Conservation (phyloP, 2,797 vertebrate genomes). For the Oreochromis grahami region DNA sequence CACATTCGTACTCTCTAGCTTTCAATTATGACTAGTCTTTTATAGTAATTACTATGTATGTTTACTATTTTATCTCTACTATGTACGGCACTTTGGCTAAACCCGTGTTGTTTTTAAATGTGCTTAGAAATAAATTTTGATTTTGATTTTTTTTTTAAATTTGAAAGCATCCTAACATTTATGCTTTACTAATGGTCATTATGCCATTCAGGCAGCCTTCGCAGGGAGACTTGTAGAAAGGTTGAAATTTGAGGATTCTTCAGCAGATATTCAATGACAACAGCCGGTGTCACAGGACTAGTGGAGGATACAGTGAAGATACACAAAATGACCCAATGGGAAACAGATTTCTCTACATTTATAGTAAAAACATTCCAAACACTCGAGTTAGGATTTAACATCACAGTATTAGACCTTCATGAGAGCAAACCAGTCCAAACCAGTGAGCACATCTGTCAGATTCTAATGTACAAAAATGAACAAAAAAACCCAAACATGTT, state of each 20-base stretch:
- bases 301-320: conserved; percentile 12
- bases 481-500: not conserved
- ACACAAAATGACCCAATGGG: not conserved
- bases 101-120: not conserved
- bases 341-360: not conserved
- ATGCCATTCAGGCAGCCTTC: conserved; percentile 2
- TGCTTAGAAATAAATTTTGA: not conserved
- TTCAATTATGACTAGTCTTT: not conserved
- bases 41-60: not conserved
- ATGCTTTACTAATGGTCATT: conserved; percentile 38
- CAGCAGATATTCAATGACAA: conserved; percentile 40
- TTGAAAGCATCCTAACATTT: conserved; percentile 17
- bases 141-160: not conserved
- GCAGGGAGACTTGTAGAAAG: not conserved
- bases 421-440: not conserved
- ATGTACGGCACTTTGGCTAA: not conserved
- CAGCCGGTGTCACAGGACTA: conserved; percentile 4
- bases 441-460: not conserved
- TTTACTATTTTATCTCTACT: not conserved
- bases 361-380: not conserved
- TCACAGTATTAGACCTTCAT: not conserved
- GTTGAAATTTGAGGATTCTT: conserved; percentile 21
- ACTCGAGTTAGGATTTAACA: not conserved
- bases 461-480: not conserved
- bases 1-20: not conserved